These are phyloP conservation scores for Physocephala rufipes DNA, from an alignment of 2,888 invertebrate species.

Conservation along the genomic window DNA sequence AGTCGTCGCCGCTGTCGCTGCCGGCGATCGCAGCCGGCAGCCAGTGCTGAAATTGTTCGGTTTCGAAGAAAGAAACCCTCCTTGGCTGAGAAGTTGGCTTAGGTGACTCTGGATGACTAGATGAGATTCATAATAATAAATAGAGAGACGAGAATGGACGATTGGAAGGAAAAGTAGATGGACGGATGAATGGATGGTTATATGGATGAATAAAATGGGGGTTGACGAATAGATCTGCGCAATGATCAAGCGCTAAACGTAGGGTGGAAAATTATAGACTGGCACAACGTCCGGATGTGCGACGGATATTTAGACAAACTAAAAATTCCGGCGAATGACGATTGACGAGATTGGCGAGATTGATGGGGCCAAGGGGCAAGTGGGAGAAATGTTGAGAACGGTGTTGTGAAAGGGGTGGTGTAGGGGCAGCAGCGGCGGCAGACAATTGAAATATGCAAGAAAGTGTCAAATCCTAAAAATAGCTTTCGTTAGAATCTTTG, in stretches of 20 bases:
- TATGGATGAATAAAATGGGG: too few species aligned
- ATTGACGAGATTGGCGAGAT: too few species aligned
- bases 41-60: neutral
- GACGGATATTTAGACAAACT: too few species aligned
- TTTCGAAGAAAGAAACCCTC: constrained; percentile 14
- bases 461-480: constrained; percentile 50
- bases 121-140: constrained; percentile 47
- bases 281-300: too few species aligned
- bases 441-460: constrained; percentile 15
- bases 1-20: constrained; percentile 25
- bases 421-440: neutral
- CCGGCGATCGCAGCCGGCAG: constrained; percentile 42
- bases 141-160: constrained; percentile 40
- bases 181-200: neutral
- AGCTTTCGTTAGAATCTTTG: constrained; percentile 34
- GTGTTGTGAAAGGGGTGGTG: too few species aligned
- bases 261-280: constrained; percentile 3
- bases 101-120: neutral
- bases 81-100: neutral
- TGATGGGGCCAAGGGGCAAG: neutral
- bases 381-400: too few species aligned
- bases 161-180: constrained; percentile 10
- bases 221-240: too few species aligned
- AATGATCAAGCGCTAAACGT: too few species aligned
- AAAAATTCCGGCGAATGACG: too few species aligned